Percentiles rank a stretch among this genome's conserved stretches.
Conservation (phyloP, 2,113 vertebrate genomes). For the Proteles cristata region DNA sequence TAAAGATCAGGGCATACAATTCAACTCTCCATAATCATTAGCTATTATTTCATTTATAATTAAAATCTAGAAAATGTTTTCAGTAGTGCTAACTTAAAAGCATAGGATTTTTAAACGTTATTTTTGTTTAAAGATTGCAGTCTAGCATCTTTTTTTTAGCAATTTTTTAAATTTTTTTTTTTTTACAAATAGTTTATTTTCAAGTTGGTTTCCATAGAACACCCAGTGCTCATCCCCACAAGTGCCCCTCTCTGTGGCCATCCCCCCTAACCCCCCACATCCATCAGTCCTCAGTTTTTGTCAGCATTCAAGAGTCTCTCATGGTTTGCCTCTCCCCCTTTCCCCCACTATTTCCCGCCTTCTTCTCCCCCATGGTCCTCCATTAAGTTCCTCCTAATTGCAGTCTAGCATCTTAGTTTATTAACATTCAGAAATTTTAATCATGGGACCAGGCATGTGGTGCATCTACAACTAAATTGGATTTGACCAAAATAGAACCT, state of each 20-base stretch:
- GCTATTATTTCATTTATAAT: neutral
- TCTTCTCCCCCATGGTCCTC: too few species aligned
- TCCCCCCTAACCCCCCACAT: too few species aligned
- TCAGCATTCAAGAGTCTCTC: too few species aligned
- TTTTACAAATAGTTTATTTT: too few species aligned
- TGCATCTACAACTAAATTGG: slow-evolving; percentile 14
- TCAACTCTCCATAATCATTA: slow-evolving; percentile 16
- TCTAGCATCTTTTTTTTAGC: neutral
- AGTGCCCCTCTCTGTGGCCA: too few species aligned
- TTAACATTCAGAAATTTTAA: slow-evolving; percentile 53
- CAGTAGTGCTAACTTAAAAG: slow-evolving; percentile 51
- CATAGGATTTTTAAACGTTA: neutral
- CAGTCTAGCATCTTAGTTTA: neutral
- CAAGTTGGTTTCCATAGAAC: too few species aligned
- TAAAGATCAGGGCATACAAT: neutral
- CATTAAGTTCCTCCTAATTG: neutral
- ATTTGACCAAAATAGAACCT: slow-evolving; percentile 66
- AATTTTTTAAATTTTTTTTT: too few species aligned
- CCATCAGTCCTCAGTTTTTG: too few species aligned
- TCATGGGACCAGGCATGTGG: neutral
- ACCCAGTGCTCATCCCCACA: too few species aligned
- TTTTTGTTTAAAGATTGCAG: slow-evolving; percentile 8
- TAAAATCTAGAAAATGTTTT: slow-evolving; percentile 38
- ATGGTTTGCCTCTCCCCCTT: too few species aligned
- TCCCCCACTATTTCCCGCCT: too few species aligned